Base-by-base conservation (phyloP, 2,888 invertebrate genomes). In the Sycophila texana region DNA sequence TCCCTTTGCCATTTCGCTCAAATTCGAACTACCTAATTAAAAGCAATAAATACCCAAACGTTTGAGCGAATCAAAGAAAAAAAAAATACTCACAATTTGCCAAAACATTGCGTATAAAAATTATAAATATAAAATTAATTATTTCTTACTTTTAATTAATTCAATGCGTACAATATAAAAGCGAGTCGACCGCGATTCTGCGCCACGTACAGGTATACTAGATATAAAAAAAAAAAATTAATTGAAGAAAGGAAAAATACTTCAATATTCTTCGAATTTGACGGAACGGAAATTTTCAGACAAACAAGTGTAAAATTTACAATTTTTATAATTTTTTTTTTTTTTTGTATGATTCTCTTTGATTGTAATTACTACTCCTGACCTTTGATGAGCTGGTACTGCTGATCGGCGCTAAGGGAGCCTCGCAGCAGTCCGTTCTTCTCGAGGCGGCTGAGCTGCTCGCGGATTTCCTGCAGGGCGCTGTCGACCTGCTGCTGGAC, bases 381-480 rank as follows among this genome's bases (percentile, higher is more conserved):
- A 93, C 97, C 96, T 91, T 93, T 94, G 81, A 99, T 96, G 80
- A 95, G 94, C 57, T 92, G 91, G 84, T 93, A 93, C 90, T 98
- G 98, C 85, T 97, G 92, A 1, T 92, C 92, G 0, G 96, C 95
- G 82, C 91, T 94, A 10, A 97, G 91, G 82, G 91, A 92, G 30
- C 98, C 98, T 14, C 97, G 93, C 4, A 98, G 91, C 22, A 97
- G 91, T 4, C 95, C 95, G 71, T 93, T 92, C 14, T 92, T 91
- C 90, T 97, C 95, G 81, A 97, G 91, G 3, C 92, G 92, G 68
- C 93, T 92, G 51, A 98, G 89, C 89, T 98, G 96, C 14, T 92
- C 90, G 84, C 94, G 91, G 70, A 98, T 95, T 83, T 96, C 95
- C 7, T 91, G 92, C 0, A 97, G 90, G 0, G 97, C 97, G 68